A percentile compares a stretch with the other conserved stretches of the same genome.
phyloP scores from a whole-genome alignment of 2,888 invertebrate genomes.

The Dolichopus griseipennis region DNA sequence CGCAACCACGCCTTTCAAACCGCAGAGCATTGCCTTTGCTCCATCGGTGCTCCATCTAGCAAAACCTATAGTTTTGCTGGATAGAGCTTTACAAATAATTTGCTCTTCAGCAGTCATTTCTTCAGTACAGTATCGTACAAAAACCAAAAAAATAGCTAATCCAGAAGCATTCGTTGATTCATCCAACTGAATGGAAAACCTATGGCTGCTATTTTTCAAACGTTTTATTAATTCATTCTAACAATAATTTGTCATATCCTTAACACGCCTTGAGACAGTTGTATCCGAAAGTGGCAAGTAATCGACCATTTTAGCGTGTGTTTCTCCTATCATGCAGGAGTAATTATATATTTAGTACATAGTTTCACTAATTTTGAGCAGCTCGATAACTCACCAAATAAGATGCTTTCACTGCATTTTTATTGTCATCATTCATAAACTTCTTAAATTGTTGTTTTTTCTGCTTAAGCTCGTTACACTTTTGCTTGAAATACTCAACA shows the following conservation, averaged over 20 bases:
- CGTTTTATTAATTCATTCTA: neutral
- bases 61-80: neutral
- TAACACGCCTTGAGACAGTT: neutral
- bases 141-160: neutral
- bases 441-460: neutral
- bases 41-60: conserved; percentile 21
- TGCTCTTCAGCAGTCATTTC: neutral
- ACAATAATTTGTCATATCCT: neutral
- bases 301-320: too few species aligned
- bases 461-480: neutral
- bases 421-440: neutral
- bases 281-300: neutral
- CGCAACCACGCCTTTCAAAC: too few species aligned
- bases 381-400: neutral
- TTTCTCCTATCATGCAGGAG: too few species aligned
- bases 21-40: too few species aligned
- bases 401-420: too few species aligned
- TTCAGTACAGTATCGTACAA: neutral
- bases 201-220: neutral
- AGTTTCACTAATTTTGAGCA: conserved; percentile 10
- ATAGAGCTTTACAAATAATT: neutral
- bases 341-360: neutral
- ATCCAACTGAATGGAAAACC: too few species aligned
- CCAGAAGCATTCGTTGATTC: neutral
- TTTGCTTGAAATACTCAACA: conserved; percentile 8